phyloP scores from a whole-genome alignment of 2,888 invertebrate genomes.

The Euphydryas editha region DNA sequence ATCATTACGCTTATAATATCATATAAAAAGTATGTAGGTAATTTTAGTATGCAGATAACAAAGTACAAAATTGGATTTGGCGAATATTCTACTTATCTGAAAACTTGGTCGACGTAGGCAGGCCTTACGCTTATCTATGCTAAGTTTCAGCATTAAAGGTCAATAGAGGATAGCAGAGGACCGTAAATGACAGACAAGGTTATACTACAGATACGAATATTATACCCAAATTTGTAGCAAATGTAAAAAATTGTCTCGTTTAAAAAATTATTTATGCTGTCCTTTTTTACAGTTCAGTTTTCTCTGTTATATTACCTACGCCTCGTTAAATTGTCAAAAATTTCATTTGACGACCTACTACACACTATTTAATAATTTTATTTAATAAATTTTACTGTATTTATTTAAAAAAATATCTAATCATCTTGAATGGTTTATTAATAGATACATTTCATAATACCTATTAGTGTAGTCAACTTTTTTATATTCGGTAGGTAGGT shows the following conservation, averaged over 20 bases:
- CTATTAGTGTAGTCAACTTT: too few species aligned
- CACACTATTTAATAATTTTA: too few species aligned
- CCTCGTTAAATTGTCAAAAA: too few species aligned
- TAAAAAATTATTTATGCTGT: not conserved
- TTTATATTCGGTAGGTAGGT: too few species aligned
- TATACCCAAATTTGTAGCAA: not conserved
- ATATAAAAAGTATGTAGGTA: not conserved
- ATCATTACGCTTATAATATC: not conserved
- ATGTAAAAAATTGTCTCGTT: not conserved
- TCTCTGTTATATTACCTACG: too few species aligned
- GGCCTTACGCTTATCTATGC: conserved; percentile 43
- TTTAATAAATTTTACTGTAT: too few species aligned
- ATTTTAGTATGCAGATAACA: not conserved
- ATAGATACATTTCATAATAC: too few species aligned
- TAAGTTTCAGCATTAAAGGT: conserved; percentile 46
- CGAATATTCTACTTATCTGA: conserved; percentile 35
- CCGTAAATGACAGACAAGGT: conserved; percentile 45
- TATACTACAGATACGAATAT: conserved; percentile 12
- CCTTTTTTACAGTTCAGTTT: not conserved
- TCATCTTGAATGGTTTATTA: too few species aligned
- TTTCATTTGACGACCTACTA: too few species aligned
- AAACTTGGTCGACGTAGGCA: conserved; percentile 34
- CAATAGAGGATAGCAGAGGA: conserved; percentile 44
- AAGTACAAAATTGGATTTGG: conserved; percentile 17
- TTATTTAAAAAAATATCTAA: too few species aligned